Base-by-base conservation (phyloP, 1,140 invertebrate genomes). In the Aethina tumida region DNA sequence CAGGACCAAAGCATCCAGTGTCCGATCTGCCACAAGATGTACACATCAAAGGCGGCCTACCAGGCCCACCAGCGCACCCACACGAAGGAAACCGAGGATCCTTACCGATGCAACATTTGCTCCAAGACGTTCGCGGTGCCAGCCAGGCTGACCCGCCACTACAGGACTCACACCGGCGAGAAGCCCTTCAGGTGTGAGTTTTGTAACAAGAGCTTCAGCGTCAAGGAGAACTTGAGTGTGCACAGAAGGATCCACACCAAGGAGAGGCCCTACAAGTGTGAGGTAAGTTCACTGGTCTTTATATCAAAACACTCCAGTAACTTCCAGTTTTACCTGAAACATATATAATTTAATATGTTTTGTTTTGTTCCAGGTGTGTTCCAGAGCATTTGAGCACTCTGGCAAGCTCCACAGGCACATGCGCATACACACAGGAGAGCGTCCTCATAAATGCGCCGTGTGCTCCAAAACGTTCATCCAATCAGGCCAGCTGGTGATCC, bases 401-500 rank as follows among this genome's bases (percentile, higher is more conserved):
- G 90, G 91, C 1, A 89, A 94, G 56, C 65, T 95, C 18, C 87
- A 92, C 52, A 74, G 91, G 4, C 92, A 95, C 60, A 91, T 92
- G 79, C 75, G 88, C 30, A 91, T 90, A 44, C 88, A 92, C 56
- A 92, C 87, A 0, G 71, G 93, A 0, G 92, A 96, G 62, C 73
- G 91, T 14, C 92, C 92, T 0, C 93, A 94, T 63, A 86, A 86
- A 51, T 97, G 93, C 59, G 79, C 77, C n/a, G 78, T 93, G 28
- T 97, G 93, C 60, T 76, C 79, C 33, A 91, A 91, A 59, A 89
- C 86, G 0, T 92, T 91, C 57, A 90, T 91, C 16, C 85, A 90
- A 55, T 86, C 82, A 21, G 85, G 92, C 2, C 84, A 88, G 51
- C 56, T 88, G 40, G 84, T 87, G 0, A 88, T 87, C 41, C 84